Conservation (phyloP, 2,888 invertebrate species). For the Horisme vitalbata region DNA sequence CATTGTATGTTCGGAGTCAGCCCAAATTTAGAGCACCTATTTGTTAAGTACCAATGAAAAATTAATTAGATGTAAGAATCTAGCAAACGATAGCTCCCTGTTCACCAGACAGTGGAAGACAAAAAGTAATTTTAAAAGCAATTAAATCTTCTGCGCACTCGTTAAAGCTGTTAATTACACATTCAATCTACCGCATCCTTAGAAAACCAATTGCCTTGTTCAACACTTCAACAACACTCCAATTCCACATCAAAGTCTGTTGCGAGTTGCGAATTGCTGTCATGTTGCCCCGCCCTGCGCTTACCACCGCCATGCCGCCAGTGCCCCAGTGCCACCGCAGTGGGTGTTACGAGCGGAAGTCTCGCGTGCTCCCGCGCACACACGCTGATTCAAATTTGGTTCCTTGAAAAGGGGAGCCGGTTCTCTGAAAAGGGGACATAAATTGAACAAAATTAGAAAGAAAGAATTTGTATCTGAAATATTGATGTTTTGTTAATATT, state of each 20-base stretch:
- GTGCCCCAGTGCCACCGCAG: constrained; percentile 37
- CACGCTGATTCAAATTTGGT: constrained; percentile 39
- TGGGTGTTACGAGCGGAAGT: constrained; percentile 61
- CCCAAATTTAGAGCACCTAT: too few species aligned
- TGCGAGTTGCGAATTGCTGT: constrained; percentile 23
- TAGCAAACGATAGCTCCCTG: too few species aligned
- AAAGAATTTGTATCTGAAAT: background rate
- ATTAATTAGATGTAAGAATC: too few species aligned
- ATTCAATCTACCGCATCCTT: too few species aligned
- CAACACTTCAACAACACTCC: constrained; percentile 8
- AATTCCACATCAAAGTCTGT: constrained; percentile 23
- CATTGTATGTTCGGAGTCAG: too few species aligned
- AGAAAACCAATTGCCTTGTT: background rate
- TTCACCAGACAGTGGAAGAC: too few species aligned
- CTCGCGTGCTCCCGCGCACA: constrained; percentile 58
- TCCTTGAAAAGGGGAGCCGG: background rate
- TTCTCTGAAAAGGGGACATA: background rate
- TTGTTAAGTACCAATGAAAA: too few species aligned
- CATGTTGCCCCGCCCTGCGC: constrained; percentile 31
- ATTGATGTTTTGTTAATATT: background rate
- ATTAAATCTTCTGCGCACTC: too few species aligned
- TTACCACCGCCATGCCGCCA: constrained; percentile 26
- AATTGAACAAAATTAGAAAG: background rate
- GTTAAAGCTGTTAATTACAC: too few species aligned
- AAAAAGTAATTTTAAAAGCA: too few species aligned